phyloP scores from a whole-genome alignment of 2,888 invertebrate species.

The Tenthredo livida region DNA sequence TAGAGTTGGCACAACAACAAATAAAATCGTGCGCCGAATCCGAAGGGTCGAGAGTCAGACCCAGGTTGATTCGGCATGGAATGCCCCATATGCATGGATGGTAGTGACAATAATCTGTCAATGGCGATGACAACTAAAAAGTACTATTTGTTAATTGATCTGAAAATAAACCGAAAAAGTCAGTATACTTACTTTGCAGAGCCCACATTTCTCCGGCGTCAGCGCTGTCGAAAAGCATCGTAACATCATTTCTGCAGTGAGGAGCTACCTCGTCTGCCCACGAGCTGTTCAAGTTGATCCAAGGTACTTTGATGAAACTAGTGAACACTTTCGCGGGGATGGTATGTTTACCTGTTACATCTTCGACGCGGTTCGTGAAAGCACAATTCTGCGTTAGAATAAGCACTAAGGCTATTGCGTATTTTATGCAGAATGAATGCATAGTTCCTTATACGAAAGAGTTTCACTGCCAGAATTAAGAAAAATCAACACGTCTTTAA shows the following conservation, averaged over 20 bases:
- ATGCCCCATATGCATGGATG: too few species aligned
- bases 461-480: neutral
- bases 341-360: neutral
- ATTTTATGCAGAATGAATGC: neutral
- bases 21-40: too few species aligned
- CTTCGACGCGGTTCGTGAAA: neutral
- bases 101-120: too few species aligned
- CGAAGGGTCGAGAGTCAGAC: too few species aligned
- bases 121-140: too few species aligned
- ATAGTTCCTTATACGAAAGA: neutral
- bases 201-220: conserved; percentile 15
- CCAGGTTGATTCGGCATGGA: too few species aligned
- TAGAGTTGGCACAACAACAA: too few species aligned
- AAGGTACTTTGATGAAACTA: conserved; percentile 4
- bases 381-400: neutral
- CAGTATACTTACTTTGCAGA: conserved; percentile 11
- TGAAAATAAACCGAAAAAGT: neutral
- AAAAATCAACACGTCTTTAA: neutral
- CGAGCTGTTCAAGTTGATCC: conserved; percentile 12
- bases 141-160: neutral
- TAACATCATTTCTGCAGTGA: conserved; percentile 7
- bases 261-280: neutral
- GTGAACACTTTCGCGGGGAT: neutral
- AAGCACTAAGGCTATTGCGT: neutral
- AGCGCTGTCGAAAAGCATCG: neutral